These are phyloP conservation scores for Brachyhypopomus gauderio DNA, from an alignment of 2,113 vertebrate species.

Conservation along the genomic window DNA sequence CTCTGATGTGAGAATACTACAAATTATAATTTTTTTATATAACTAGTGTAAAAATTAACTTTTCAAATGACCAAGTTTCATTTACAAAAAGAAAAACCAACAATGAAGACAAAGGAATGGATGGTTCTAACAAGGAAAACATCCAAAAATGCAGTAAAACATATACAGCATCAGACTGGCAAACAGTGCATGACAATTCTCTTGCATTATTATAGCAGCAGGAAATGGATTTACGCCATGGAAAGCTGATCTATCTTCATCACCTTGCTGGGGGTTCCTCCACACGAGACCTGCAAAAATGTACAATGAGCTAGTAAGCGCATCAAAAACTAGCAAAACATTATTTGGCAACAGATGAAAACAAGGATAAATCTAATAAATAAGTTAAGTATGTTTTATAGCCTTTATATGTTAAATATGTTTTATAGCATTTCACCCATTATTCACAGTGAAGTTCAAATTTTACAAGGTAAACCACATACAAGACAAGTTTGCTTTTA, in stretches of 20 bases:
- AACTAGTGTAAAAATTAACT: neutral
- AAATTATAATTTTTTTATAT: neutral
- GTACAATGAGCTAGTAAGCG: neutral
- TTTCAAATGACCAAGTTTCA: neutral
- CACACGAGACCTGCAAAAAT: slow-evolving; percentile 29
- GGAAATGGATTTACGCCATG: slow-evolving; percentile 22
- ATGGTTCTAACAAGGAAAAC: neutral
- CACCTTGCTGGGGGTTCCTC: slow-evolving; percentile 54
- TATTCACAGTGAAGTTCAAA: too few relatives aligned
- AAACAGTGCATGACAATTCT: slow-evolving; percentile 18
- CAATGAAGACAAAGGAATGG: neutral
- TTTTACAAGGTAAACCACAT: too few relatives aligned
- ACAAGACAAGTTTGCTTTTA: too few relatives aligned
- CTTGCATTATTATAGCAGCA: neutral
- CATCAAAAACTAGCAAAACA: neutral
- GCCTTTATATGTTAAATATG: too few relatives aligned
- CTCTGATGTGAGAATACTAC: neutral
- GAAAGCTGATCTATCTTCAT: slow-evolving; percentile 47
- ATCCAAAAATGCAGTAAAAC: neutral
- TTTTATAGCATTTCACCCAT: too few relatives aligned
- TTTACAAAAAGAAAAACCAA: neutral
- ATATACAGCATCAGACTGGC: neutral
- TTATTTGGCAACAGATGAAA: neutral
- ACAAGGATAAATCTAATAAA: too few relatives aligned
- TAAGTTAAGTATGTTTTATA: too few relatives aligned